Conservation (phyloP, 2,797 vertebrate species). For the Coluber constrictor region DNA sequence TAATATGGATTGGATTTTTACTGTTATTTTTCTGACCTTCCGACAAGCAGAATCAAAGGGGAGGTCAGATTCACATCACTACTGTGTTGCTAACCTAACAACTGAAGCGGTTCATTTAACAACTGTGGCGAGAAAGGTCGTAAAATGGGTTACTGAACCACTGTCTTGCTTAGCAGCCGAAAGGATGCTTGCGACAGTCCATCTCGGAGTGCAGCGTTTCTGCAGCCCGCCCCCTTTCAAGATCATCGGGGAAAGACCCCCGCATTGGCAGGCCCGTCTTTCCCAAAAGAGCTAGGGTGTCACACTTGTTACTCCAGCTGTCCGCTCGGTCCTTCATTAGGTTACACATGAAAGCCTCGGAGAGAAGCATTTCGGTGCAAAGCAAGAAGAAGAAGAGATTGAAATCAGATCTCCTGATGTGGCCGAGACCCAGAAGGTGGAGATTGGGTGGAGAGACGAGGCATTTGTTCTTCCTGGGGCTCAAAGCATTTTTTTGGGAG, state of each 20-base stretch:
- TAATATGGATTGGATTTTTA: not conserved
- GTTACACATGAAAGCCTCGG: slow-evolving; percentile 66
- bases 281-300: slow-evolving; percentile 45
- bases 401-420: slow-evolving; percentile 55
- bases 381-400: slow-evolving; percentile 51
- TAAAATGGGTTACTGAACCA: not conserved
- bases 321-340: slow-evolving; percentile 58
- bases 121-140: not conserved
- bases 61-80: too few species aligned
- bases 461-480: slow-evolving; percentile 45
- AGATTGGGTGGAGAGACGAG: slow-evolving; percentile 18
- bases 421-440: slow-evolving; percentile 51
- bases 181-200: not conserved
- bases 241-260: slow-evolving; percentile 33
- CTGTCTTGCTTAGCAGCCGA: not conserved
- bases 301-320: slow-evolving; percentile 65
- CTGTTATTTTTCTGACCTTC: not conserved
- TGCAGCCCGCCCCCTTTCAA: slow-evolving; percentile 16
- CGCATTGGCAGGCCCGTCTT: slow-evolving; percentile 3
- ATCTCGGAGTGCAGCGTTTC: slow-evolving; percentile 10
- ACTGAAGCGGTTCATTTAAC: not conserved
- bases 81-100: not conserved
- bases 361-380: slow-evolving; percentile 61
- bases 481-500: slow-evolving; percentile 2
- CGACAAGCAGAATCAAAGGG: too few species aligned